These are phyloP conservation scores for Stratiomys singularior DNA, from an alignment of 2,888 invertebrate species.

Conservation along the genomic window DNA sequence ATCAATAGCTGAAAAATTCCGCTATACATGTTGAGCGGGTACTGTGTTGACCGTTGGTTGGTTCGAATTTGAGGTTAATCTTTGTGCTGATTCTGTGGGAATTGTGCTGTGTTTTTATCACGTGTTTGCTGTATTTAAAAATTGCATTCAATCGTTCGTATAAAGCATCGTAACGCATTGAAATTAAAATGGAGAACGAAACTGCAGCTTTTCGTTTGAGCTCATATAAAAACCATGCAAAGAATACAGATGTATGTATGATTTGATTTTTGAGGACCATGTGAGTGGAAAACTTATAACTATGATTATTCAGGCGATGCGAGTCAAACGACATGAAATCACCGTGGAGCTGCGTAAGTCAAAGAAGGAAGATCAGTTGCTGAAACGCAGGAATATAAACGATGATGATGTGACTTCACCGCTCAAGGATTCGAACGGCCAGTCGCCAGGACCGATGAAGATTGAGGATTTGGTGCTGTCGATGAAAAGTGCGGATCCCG, in stretches of 20 bases:
- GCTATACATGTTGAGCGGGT: neutral
- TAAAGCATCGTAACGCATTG: neutral
- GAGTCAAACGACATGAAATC: constrained; percentile 88
- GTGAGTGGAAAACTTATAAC: neutral
- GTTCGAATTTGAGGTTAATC: neutral
- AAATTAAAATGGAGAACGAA: constrained; percentile 54
- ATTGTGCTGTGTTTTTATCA: neutral
- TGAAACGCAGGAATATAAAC: constrained; percentile 87
- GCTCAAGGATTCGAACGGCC: constrained; percentile 67
- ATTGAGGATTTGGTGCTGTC: constrained; percentile 79
- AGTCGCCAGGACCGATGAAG: constrained; percentile 67
- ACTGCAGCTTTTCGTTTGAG: constrained; percentile 69
- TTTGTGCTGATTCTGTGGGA: neutral
- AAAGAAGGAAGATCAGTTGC: constrained; percentile 91
- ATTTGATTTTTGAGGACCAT: neutral
- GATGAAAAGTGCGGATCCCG: constrained; percentile 74
- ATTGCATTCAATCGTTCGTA: neutral
- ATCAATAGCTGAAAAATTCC: too few relatives aligned
- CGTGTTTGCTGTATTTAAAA: neutral
- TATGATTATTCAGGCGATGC: constrained; percentile 67
- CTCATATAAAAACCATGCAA: constrained; percentile 82
- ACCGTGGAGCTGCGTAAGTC: constrained; percentile 92
- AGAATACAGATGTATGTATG: constrained; percentile 75
- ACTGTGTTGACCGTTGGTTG: neutral
- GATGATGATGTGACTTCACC: constrained; percentile 68